Conservation (phyloP, 2,888 invertebrate genomes). For the Aporophyla lueneburgensis region DNA sequence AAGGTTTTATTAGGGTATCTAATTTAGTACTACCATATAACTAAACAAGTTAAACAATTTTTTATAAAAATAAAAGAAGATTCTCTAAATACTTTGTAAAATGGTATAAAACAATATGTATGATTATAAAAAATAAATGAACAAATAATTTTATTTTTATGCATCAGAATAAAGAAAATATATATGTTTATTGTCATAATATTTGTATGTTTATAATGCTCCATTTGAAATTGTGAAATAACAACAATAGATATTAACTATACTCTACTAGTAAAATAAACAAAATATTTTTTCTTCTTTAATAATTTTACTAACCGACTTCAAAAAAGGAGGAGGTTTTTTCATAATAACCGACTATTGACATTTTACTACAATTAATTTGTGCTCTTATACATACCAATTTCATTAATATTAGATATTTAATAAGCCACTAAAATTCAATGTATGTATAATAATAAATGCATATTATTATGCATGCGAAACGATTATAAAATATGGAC, state of each 20-base stretch:
- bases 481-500: not conserved
- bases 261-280: not conserved
- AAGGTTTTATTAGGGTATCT: not conserved
- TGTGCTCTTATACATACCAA: not conserved
- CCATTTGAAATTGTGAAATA: not conserved
- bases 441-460: too few species aligned
- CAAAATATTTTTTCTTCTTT: not conserved
- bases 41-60: too few species aligned
- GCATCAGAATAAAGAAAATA: too few species aligned
- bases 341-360: not conserved
- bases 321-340: too few species aligned
- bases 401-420: not conserved
- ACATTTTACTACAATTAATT: too few species aligned
- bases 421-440: too few species aligned
- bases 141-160: not conserved
- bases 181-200: not conserved
- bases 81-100: not conserved
- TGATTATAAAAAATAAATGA: not conserved
- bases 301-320: not conserved
- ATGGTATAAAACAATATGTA: not conserved
- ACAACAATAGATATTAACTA: not conserved
- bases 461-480: too few species aligned
- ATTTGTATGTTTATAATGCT: not conserved
- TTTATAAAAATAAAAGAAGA: too few species aligned
- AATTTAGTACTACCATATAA: too few species aligned